Base-by-base conservation (phyloP, 2,113 vertebrate genomes). In the Pygoscelis antarcticus region DNA sequence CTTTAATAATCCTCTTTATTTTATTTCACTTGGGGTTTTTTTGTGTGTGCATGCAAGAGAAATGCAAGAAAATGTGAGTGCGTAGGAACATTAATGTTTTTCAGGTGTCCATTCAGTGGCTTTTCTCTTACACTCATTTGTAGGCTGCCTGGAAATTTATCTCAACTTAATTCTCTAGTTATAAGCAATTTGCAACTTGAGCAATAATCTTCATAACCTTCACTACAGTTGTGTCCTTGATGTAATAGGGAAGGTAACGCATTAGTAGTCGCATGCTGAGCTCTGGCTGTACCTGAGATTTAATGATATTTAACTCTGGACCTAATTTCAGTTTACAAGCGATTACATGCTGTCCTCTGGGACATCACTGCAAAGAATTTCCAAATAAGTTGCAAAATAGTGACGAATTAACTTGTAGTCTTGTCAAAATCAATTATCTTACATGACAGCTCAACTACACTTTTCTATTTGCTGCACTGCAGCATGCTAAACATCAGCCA, bases 381-480 rank as follows among this genome's bases (percentile, higher is more conserved):
- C 98, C 98, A 98, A 99, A 97, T 98, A 98, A 99, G 98, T 98
- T 98, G 98, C 98, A 99, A 99, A 99, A 99, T 99, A 99, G 99
- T 99, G 99, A 99, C 96, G 98, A 99, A 99, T 99, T 98, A 99
- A 99, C 99, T 98, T 97, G 98, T 98, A 98, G 98, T 98, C 98
- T 98, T 99, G 99, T 99, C 99, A 99, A 98, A 99, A 99, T 98
- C 99, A 99, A 99, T 99, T 99, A 99, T 98, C 97, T 98, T 97
- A 97, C 98, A 98, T 98, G 98, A 98, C 98, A 98, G 98, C 98
- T 99, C 99, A 98, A 98, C 98, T 98, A 96, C 97, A 97, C 97
- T 98, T 94, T 92, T 80, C 91, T 88, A 2, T 92, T 96, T 96
- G 95, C 94, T 94, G 89, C 90, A 96, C 62, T 96, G 96, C 95